These are phyloP conservation scores for Dermolepida albohirtum DNA, from an alignment of 2,888 invertebrate species.

Conservation along the genomic window DNA sequence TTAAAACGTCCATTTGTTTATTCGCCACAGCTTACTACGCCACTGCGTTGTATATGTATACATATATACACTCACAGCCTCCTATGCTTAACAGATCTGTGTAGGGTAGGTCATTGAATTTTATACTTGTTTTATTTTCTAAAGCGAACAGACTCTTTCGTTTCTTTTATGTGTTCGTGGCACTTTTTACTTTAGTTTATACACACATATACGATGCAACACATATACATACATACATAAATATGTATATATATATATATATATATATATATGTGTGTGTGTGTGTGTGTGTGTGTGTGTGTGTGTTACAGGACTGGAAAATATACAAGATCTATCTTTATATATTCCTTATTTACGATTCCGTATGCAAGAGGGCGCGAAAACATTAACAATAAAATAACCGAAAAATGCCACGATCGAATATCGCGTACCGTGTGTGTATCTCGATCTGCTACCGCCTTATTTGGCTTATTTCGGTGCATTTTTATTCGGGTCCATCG, in stretches of 20 bases:
- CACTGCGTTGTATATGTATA: slow-evolving; percentile 58
- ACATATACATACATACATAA: too few species aligned
- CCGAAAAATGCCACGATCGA: too few species aligned
- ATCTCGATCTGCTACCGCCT: too few species aligned
- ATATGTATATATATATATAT: too few species aligned
- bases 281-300: too few species aligned
- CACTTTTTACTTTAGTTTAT: slow-evolving; percentile 61
- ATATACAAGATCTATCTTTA: slow-evolving; percentile 58
- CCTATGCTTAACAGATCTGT: slow-evolving; percentile 66
- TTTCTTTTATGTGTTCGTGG: slow-evolving; percentile 54
- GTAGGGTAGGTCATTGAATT: slow-evolving; percentile 68
- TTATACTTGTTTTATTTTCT: slow-evolving; percentile 66
- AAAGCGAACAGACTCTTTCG: slow-evolving; percentile 59
- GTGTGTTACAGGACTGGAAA: slow-evolving; percentile 46
- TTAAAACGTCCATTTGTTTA: too few species aligned
- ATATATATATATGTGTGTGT: too few species aligned
- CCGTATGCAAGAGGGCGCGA: slow-evolving; percentile 9
- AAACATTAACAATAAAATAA: too few species aligned
- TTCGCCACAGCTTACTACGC: slow-evolving; percentile 49
- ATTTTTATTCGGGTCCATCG: too few species aligned
- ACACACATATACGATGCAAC: slow-evolving; percentile 25
- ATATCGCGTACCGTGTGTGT: too few species aligned
- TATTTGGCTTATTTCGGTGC: too few species aligned
- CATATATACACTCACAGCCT: slow-evolving; percentile 59
- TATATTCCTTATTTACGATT: slow-evolving; percentile 60